A percentile compares a stretch with the other conserved stretches of the same genome.
Conservation (phyloP, 2,797 vertebrate genomes). For the Peromyscus melanophrys region DNA sequence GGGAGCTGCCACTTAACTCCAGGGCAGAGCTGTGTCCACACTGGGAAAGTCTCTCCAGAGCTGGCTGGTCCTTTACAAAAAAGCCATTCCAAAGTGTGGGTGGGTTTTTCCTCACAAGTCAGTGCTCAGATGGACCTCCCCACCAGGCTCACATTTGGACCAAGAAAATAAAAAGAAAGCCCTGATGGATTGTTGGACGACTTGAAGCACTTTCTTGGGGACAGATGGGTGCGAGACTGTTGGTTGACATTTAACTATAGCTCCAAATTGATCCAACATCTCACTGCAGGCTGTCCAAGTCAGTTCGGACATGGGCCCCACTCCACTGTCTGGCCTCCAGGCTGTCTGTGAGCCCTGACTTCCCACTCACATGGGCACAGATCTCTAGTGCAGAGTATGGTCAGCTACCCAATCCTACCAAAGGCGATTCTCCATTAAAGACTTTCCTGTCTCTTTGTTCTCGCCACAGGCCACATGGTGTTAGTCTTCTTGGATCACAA, state of each 20-base stretch:
- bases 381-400: background rate
- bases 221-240: constrained; percentile 70
- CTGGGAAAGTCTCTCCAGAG: background rate
- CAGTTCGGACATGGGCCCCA: background rate
- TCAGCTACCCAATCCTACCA: background rate
- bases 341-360: background rate
- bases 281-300: constrained; percentile 13
- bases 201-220: constrained; percentile 44
- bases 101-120: constrained; percentile 28
- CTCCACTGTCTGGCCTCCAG: background rate
- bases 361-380: background rate
- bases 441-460: background rate
- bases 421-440: background rate
- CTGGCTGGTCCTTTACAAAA: background rate
- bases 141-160: background rate
- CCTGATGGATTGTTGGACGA: background rate
- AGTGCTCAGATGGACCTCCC: background rate
- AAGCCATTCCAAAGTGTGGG: background rate
- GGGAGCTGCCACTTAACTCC: too few species aligned
- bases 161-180: background rate
- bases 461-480: background rate
- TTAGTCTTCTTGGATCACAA: background rate
- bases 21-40: fast-evolving
- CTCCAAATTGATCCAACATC: constrained; percentile 33
- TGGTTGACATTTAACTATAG: constrained; percentile 69